Evolutionary conservation across 2,113 vertebrate species (phyloP), one percentile per base, ranked within the genome.

Genomic region (Mesocricetus auratus): DNA sequence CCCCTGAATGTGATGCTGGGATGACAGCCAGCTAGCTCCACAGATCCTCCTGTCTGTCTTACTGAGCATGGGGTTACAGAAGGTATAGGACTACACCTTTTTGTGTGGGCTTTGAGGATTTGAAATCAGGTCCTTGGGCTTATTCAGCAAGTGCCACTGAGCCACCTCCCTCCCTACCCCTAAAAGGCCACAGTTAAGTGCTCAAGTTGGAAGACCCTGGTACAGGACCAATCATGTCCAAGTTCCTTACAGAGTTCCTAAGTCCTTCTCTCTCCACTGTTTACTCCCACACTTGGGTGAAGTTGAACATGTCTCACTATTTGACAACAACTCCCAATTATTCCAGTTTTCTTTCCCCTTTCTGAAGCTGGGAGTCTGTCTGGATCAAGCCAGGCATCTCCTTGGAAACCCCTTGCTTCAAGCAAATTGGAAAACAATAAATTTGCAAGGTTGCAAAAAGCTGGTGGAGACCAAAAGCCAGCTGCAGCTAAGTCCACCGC

Each of bases 401-500:
- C 95, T 92, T 96, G 97, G 95, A 94, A 98, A 96, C 77, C 62
- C 71, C 68, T 91, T 71, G 93, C 83, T 85, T 79, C 4, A 10
- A 29, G 69, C 92, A 86, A 21, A 64, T 97, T 83, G 92, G 90
- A 96, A 97, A 98, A 97, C 95, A 96, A 93, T 89, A 81, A 64
- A 96, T 93, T 77, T 95, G 91, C 88, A 93, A 97, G 95, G 71
- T 96, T 96, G 94, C 96, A 94, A 79, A 95, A 96, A 97, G 91
- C 79, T 42, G 29, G 45, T n/a, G 31, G 58, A 89, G 90, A 79
- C 45, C 56, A 0, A 81, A 31, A 81, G 75, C 71, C 9, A 9
- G 62, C 83, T 96, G 75, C 94, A 78, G 73, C 83, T 95, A 91
- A 94, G 91, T 45, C 68, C 60, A 77, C 88, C 92, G 92, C 60